Percentiles rank a stretch among this genome's conserved stretches.
phyloP scores from a whole-genome alignment of 1,140 invertebrate genomes.

The Zaprionus gabonicus region DNA sequence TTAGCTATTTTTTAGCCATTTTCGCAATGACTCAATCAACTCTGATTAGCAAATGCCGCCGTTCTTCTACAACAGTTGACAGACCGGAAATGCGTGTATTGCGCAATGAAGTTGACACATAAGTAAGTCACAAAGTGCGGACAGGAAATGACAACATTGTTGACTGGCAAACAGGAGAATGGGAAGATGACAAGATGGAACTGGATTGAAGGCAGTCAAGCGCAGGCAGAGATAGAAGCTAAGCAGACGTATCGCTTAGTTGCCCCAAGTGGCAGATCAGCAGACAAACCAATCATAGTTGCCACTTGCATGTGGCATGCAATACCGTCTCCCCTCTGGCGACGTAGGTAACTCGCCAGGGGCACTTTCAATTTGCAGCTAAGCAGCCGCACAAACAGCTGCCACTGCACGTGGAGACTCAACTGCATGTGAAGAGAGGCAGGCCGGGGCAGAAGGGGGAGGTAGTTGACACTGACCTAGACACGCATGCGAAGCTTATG shows the following conservation, averaged over 20 bases:
- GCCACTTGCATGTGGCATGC: constrained; percentile 36
- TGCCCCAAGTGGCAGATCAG: neutral
- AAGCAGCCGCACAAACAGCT: neutral
- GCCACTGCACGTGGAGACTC: constrained; percentile 12
- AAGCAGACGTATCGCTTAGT: neutral
- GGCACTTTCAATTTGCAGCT: neutral
- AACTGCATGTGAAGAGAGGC: constrained; percentile 43
- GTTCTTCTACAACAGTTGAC: neutral
- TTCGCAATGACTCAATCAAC: constrained; percentile 3
- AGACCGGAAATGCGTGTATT: constrained; percentile 37
- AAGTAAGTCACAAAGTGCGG: constrained; percentile 25
- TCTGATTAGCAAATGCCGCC: neutral
- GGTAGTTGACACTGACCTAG: constrained; percentile 37
- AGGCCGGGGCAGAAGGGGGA: neutral
- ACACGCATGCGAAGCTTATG: constrained; percentile 39
- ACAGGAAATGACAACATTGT: constrained; percentile 42
- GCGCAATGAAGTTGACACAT: constrained; percentile 10
- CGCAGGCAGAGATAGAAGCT: neutral
- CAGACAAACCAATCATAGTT: constrained; percentile 15
- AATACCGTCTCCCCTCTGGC: neutral
- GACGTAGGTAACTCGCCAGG: neutral
- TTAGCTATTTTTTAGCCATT: neutral
- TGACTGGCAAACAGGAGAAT: constrained; percentile 22
- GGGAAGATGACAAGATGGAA: neutral
- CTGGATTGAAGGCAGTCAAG: constrained; percentile 24